These are phyloP conservation scores for Vanessa tameamea DNA, from an alignment of 1,140 invertebrate species.

Conservation along the genomic window DNA sequence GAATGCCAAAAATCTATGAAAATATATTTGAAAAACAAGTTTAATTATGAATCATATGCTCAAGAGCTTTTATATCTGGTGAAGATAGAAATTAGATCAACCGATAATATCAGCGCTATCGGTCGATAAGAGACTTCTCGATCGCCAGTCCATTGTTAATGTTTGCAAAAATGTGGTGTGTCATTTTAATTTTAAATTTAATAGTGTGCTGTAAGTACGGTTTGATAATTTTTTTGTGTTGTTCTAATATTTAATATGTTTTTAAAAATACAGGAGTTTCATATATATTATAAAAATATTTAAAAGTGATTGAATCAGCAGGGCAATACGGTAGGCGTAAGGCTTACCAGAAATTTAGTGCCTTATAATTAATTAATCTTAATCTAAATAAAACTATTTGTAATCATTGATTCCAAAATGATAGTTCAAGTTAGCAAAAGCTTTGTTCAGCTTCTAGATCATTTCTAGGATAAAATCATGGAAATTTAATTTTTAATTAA, in stretches of 20 bases:
- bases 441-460: no score
- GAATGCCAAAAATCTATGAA: neutral
- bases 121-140: conserved; percentile 28
- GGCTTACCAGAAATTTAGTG: no score
- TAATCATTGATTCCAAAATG: no score
- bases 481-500: no score
- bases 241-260: neutral
- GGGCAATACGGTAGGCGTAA: no score
- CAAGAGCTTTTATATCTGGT: conserved; percentile 14
- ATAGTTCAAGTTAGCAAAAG: no score
- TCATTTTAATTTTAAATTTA: conserved; percentile 4
- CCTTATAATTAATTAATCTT: no score
- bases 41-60: conserved; percentile 18
- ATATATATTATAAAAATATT: neutral
- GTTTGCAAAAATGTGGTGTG: conserved; percentile 25
- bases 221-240: neutral
- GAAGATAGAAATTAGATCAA: conserved; percentile 18
- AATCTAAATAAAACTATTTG: no score
- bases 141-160: conserved; percentile 12
- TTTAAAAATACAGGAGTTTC: neutral
- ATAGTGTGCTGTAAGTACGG: conserved; percentile 24
- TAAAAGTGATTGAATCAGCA: no score
- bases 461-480: no score
- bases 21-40: neutral
- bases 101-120: conserved; percentile 29